These are phyloP conservation scores for Muscicapa comitata DNA, from an alignment of 2,797 vertebrate genomes.

Conservation along the genomic window DNA sequence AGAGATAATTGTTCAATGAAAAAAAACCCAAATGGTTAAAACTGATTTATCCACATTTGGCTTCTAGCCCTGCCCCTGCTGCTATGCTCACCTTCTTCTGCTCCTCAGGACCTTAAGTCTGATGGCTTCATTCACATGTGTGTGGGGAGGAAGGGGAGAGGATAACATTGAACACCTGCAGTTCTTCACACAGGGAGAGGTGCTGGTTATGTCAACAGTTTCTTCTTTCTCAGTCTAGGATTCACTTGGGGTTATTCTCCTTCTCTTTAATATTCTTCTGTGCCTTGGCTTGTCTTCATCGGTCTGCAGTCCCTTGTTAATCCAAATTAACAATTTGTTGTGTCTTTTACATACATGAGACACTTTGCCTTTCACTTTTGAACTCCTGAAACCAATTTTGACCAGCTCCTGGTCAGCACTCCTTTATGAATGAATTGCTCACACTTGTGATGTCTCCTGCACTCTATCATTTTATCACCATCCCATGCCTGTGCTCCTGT, in stretches of 20 bases:
- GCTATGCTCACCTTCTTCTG: not conserved
- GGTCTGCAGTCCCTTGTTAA: not conserved
- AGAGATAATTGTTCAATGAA: not conserved
- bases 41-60: not conserved
- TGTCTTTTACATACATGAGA: not conserved
- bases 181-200: not conserved
- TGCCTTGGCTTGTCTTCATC: fast-evolving
- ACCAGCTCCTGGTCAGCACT: not conserved
- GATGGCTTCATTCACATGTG: not conserved
- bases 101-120: not conserved
- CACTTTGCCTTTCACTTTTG: not conserved
- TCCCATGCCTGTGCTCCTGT: not conserved
- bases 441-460: too few species aligned
- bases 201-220: fast-evolving
- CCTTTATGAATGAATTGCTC: not conserved
- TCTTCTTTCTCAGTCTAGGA: not conserved
- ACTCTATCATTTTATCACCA: not conserved
- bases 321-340: not conserved
- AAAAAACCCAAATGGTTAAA: not conserved
- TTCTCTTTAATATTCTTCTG: not conserved
- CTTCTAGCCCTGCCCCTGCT: not conserved
- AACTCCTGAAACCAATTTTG: not conserved
- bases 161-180: not conserved
- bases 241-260: not conserved
- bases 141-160: not conserved